Conservation (phyloP, 2,888 invertebrate species). For the Watsonalla cultraria region DNA sequence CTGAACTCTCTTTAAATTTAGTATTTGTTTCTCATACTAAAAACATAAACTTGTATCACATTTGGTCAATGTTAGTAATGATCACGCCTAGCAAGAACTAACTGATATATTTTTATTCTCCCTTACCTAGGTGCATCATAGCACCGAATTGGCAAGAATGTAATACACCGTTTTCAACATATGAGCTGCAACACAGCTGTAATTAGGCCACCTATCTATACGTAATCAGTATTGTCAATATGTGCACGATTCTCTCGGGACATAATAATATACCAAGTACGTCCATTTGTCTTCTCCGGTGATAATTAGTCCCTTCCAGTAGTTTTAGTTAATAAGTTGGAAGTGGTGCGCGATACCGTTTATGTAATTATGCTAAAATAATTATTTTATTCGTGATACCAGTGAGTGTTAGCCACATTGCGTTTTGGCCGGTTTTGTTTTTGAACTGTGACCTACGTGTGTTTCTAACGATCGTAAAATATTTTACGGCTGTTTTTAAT, state of each 20-base stretch:
- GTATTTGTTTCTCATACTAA: too few species aligned
- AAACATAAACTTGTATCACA: too few species aligned
- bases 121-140: neutral
- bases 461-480: neutral
- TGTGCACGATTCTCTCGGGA: slow-evolving; percentile 11
- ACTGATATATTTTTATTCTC: too few species aligned
- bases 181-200: slow-evolving; percentile 4
- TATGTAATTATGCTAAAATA: neutral
- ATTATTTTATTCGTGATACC: neutral
- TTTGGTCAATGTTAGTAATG: too few species aligned
- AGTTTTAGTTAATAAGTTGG: slow-evolving; percentile 4
- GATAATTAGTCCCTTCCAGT: slow-evolving; percentile 9
- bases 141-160: neutral
- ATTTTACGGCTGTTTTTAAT: too few species aligned
- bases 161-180: neutral
- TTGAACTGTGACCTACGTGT: neutral
- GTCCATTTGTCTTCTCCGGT: slow-evolving; percentile 1
- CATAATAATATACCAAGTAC: neutral
- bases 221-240: slow-evolving; percentile 17
- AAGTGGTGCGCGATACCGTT: neutral
- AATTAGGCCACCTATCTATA: slow-evolving; percentile 9
- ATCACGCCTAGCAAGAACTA: too few species aligned
- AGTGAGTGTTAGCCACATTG: neutral
- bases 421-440: neutral
- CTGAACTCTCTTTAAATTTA: too few species aligned